Evolutionary conservation across 2,113 vertebrate genomes (phyloP).

Genomic region (Atherinomorus stipes): DNA sequence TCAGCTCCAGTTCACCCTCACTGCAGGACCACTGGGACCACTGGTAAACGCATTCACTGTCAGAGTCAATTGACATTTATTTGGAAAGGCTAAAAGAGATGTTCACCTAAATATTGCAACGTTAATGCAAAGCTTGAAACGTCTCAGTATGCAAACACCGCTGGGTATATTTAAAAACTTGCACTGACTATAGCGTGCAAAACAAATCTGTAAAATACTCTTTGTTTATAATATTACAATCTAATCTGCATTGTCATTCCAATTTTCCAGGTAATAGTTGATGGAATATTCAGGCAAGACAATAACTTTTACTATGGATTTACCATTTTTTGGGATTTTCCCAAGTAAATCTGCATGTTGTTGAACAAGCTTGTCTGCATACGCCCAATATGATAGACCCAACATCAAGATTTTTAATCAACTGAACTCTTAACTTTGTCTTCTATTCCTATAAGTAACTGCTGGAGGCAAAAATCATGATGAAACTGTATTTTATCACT

Average conservation of each 20-base stretch:
- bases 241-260: neutral
- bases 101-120: slow-evolving; percentile 17
- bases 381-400: too few species aligned
- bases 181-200: neutral
- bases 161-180: neutral
- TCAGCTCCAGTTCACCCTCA: slow-evolving; percentile 11
- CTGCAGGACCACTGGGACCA: slow-evolving; percentile 29
- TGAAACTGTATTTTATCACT: neutral
- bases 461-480: too few species aligned
- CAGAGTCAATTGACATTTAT: slow-evolving; percentile 31
- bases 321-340: too few species aligned
- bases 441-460: neutral
- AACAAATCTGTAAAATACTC: neutral
- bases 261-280: neutral
- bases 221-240: neutral
- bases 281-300: too few species aligned
- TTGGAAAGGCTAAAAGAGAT: slow-evolving; percentile 38
- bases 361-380: too few species aligned
- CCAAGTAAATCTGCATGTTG: too few species aligned
- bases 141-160: neutral
- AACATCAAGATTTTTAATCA: too few species aligned
- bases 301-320: too few species aligned
- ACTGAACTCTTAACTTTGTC: neutral
- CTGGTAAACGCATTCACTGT: slow-evolving; percentile 20
- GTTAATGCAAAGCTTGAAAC: slow-evolving; percentile 29